A percentile compares a stretch with the other conserved stretches of the same genome.
Conservation (phyloP, 1,140 invertebrate genomes). For the Oryctes rhinoceros region DNA sequence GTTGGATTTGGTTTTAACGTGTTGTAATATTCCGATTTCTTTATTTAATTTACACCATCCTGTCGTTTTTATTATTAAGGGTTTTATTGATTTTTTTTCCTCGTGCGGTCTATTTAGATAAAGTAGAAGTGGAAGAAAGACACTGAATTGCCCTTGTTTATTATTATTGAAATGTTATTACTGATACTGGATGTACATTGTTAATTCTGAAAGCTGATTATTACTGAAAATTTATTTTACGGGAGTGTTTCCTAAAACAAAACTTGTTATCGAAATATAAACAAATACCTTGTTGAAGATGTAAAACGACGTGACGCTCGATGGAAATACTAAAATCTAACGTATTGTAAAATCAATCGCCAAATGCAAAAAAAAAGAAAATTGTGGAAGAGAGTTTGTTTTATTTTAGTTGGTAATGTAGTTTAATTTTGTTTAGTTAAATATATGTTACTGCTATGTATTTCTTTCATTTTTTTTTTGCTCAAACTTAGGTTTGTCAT, state of each 20-base stretch:
- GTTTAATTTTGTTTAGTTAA: slow-evolving; percentile 34
- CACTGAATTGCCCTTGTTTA: slow-evolving; percentile 22
- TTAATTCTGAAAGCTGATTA: not conserved
- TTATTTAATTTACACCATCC: not conserved
- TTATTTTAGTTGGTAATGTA: slow-evolving; percentile 36
- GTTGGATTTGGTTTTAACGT: slow-evolving; percentile 36
- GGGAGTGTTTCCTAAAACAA: not conserved
- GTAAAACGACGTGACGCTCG: not conserved
- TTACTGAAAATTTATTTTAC: not conserved
- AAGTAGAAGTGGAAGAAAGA: slow-evolving; percentile 26
- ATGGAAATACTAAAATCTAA: slow-evolving; percentile 8
- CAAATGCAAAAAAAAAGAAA: slow-evolving; percentile 26
- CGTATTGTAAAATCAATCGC: not conserved
- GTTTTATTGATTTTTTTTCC: slow-evolving; percentile 11
- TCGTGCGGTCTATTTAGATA: slow-evolving; percentile 1
- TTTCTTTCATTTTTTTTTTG: slow-evolving; percentile 33
- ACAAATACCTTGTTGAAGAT: not conserved
- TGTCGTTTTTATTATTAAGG: slow-evolving; percentile 23
- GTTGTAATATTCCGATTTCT: slow-evolving; percentile 17
- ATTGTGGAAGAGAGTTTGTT: slow-evolving; percentile 25
- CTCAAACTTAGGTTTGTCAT: slow-evolving; percentile 28
- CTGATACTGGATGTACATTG: not conserved
- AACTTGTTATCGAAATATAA: slow-evolving; percentile 20
- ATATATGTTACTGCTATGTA: slow-evolving; percentile 32
- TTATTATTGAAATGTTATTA: not conserved